These are phyloP conservation scores for Bucco capensis DNA, from an alignment of 2,113 vertebrate species.

Conservation along the genomic window DNA sequence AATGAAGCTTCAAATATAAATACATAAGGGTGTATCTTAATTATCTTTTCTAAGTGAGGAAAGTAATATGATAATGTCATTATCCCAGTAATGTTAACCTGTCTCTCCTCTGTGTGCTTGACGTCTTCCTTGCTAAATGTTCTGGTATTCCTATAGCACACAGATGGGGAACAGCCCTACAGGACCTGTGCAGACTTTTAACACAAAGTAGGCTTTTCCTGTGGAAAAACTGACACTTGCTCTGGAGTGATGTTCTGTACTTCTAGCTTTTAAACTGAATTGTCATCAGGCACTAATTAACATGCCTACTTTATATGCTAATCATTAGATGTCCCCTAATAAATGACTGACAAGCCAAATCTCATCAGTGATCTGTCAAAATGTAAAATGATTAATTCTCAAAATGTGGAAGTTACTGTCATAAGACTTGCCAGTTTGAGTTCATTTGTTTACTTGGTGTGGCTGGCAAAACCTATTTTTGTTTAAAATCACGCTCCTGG, in stretches of 20 bases:
- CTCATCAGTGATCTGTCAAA: conserved; percentile 22
- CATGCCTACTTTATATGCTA: conserved; percentile 1
- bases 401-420: neutral
- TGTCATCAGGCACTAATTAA: conserved; percentile 29
- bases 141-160: neutral
- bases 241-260: neutral
- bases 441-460: conserved; percentile 33
- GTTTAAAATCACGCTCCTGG: conserved; percentile 4
- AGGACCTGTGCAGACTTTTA: neutral
- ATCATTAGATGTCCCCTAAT: conserved; percentile 16
- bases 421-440: conserved; percentile 10
- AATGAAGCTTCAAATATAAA: neutral
- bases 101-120: neutral
- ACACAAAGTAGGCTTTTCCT: conserved; percentile 10
- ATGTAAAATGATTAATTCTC: conserved; percentile 12
- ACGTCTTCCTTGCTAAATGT: conserved; percentile 9
- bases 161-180: neutral
- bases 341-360: conserved; percentile 37
- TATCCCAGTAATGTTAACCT: neutral
- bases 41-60: conserved; percentile 25
- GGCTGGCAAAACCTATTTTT: conserved; percentile 30
- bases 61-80: conserved; percentile 1
- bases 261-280: conserved; percentile 28
- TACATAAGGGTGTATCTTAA: neutral
- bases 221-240: neutral